These are phyloP conservation scores for Aphaenogaster rudis DNA, from an alignment of 1,140 invertebrate species.

Conservation along the genomic window DNA sequence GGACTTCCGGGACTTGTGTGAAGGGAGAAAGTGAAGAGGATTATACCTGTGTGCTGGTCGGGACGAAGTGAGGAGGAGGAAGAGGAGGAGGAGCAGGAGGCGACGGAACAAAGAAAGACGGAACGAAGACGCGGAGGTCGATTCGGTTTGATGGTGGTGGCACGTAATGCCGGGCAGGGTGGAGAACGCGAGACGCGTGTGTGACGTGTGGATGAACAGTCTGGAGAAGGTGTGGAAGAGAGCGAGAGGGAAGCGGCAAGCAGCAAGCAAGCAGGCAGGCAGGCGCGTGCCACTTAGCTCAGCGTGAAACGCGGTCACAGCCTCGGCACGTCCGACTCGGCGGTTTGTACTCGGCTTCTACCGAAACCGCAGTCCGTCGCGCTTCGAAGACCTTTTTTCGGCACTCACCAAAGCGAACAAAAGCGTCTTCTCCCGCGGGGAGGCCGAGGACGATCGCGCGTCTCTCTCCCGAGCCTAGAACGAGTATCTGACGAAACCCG, in stretches of 20 bases:
- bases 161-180: slow-evolving; percentile 20
- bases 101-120: slow-evolving; percentile 16
- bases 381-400: slow-evolving; percentile 58
- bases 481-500: background rate
- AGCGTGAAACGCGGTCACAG: slow-evolving; percentile 86
- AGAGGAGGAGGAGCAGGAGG: slow-evolving; percentile 19
- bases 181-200: background rate
- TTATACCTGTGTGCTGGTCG: background rate
- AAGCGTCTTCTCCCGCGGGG: background rate
- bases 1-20: slow-evolving; percentile 40
- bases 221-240: slow-evolving; percentile 32
- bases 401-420: background rate
- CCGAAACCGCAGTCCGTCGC: slow-evolving; percentile 42
- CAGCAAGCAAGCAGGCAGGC: slow-evolving; percentile 76
- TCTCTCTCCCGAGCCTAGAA: background rate
- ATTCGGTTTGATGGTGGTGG: slow-evolving; percentile 36
- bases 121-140: slow-evolving; percentile 51
- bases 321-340: slow-evolving; percentile 84
- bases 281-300: slow-evolving; percentile 86
- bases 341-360: slow-evolving; percentile 46
- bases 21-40: slow-evolving; percentile 60
- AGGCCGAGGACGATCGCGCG: background rate
- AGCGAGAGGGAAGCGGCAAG: slow-evolving; percentile 50
- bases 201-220: background rate
- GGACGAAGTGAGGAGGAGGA: slow-evolving; percentile 9